Percentiles rank a stretch among this genome's conserved stretches.
phyloP scores from a whole-genome alignment of 2,797 vertebrate species.

The Luscinia luscinia region DNA sequence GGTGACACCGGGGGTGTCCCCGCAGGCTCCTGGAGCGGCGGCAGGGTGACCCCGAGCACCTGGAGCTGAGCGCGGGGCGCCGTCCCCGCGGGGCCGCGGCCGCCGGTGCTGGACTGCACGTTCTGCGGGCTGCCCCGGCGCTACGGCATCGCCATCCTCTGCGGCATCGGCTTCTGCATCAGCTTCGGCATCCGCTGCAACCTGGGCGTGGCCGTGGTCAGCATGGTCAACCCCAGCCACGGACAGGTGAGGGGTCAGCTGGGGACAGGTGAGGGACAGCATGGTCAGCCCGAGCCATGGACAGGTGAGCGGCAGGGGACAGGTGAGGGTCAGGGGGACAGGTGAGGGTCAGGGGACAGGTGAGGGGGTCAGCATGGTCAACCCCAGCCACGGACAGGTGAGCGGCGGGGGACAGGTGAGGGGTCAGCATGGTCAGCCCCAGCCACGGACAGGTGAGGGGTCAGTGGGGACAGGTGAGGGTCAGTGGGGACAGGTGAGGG shows the following conservation, averaged over 20 bases:
- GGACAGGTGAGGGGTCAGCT: not conserved
- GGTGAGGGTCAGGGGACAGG: constrained; percentile 56
- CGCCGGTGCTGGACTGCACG: constrained; percentile 90
- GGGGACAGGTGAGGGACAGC: not conserved
- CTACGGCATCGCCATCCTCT: constrained; percentile 94
- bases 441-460: no score
- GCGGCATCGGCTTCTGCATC: constrained; percentile 93
- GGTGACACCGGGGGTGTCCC: no score
- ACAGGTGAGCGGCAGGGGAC: no score
- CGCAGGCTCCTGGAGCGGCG: constrained; percentile 87
- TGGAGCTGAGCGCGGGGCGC: constrained; percentile 77
- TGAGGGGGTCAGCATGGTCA: constrained; percentile 90
- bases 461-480: no score
- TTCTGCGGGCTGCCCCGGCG: constrained; percentile 92
- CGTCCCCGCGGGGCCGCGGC: constrained; percentile 45
- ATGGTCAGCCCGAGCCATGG: no score
- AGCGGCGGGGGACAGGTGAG: no score
- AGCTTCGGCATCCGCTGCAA: constrained; percentile 97
- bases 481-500: no score
- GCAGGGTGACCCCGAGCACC: constrained; percentile 78
- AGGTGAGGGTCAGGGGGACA: not conserved
- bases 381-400: constrained; percentile 77
- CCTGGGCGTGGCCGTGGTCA: constrained; percentile 93
- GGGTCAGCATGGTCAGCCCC: no score
- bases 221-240: constrained; percentile 91